Base-by-base conservation (phyloP, 2,888 invertebrate species). In the Philaethria dido region DNA sequence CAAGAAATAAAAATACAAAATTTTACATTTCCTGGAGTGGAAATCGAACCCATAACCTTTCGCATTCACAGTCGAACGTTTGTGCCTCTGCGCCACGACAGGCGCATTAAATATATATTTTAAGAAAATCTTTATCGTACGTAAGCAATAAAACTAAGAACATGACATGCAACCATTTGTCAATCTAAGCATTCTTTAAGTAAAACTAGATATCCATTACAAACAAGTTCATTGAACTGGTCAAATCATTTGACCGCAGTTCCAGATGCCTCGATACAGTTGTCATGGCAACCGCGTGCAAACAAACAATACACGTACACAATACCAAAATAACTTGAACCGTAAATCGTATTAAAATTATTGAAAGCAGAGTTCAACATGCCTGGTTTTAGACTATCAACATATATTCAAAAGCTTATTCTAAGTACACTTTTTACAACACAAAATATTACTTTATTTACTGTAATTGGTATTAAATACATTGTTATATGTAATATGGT, bases 261-360 rank as follows among this genome's bases (percentile, higher is more conserved):
- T 74, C 76, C 80, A 88, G 89, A 91, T 90, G 79, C 75, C 69
- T 68, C 84, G 92, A 91, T 92, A 92, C 76, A 48, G 88, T 89
- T 77, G 74, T 80, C 83, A 84, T 85, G 82, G 80, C 69, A 76
- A 89, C 86, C 59, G 74, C 74, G 68, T 69, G 66, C 81, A 83
- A 82, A 89, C 90, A 91, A 76, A 66, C 72, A 65, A 72, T 69
- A 69, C 18, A 68, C 44, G 39, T 42, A 45, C 45, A 5, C 14
- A 60, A 0, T 18, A 13, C 47, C 47, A 60, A 47, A 29, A 33
- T 20, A 60, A 9, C 1, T 33, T 29, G 60, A 60, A 0, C 60
- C 18, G 3, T 20, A 8, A 20, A 14, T 2, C 4, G 14, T 45
- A 20, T 3, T 14, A 8, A 29, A 1, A 14, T 3, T 29, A 18